phyloP scores from a whole-genome alignment of 1,140 invertebrate species.

The Andrena cerasifolii region DNA sequence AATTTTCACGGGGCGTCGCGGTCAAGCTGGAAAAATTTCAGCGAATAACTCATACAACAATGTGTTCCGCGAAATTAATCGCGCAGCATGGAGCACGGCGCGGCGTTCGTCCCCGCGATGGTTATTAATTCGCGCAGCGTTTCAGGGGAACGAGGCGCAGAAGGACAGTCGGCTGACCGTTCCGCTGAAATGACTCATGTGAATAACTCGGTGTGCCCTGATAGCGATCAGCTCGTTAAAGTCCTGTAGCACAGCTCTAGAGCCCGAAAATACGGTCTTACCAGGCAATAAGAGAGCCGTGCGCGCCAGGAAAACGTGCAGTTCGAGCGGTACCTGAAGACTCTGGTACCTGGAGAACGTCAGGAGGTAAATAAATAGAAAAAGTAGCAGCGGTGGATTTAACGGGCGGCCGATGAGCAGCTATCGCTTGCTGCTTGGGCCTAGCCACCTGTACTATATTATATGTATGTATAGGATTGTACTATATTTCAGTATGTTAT shows the following conservation, averaged over 20 bases:
- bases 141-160: conserved; percentile 23
- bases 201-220: conserved; percentile 64
- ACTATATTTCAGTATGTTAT: no score
- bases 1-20: no score
- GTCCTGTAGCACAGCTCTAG: conserved; percentile 52
- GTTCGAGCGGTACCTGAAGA: background rate
- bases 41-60: background rate
- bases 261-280: conserved; percentile 72
- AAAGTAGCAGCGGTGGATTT: no score
- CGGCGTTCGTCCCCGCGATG: background rate
- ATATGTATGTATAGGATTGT: no score
- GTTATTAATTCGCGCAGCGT: conserved; percentile 47
- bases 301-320: conserved; percentile 57
- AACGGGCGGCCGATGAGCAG: no score
- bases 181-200: conserved; percentile 75
- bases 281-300: conserved; percentile 22
- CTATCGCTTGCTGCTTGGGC: no score
- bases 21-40: background rate
- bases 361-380: no score
- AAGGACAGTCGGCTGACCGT: conserved; percentile 35
- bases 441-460: no score
- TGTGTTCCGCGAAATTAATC: background rate
- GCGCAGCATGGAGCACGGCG: background rate
- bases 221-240: conserved; percentile 81
- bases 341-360: conserved; percentile 15